Evolutionary conservation across 2,888 invertebrate genomes (phyloP).

Genomic region (Thymelicus sylvestris): DNA sequence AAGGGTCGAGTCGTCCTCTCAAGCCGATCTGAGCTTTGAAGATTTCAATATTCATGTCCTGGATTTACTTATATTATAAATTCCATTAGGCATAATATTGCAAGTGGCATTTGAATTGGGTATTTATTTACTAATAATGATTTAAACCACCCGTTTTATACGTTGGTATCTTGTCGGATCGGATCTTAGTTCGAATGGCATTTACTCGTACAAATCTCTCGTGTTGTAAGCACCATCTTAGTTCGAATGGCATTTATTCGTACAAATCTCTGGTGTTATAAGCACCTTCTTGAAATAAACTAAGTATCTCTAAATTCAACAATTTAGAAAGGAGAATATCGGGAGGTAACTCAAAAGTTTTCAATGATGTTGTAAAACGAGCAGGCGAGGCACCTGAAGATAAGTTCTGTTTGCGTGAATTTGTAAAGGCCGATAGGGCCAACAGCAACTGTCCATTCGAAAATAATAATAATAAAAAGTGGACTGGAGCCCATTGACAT

Average conservation of each 20-base stretch:
- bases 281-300: neutral
- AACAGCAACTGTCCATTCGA: too few species aligned
- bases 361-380: too few species aligned
- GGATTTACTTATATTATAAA: constrained; percentile 26
- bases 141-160: neutral
- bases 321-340: too few species aligned
- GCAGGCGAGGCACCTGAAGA: too few species aligned
- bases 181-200: neutral
- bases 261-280: neutral
- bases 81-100: constrained; percentile 8
- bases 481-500: too few species aligned
- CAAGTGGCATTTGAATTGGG: constrained; percentile 3
- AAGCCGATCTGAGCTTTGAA: constrained; percentile 26
- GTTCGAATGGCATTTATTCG: neutral
- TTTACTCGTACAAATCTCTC: neutral
- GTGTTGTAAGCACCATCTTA: too few species aligned
- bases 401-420: too few species aligned
- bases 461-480: too few species aligned
- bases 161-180: neutral
- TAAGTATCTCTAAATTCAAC: too few species aligned
- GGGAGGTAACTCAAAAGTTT: too few species aligned
- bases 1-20: constrained; percentile 20
- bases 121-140: neutral
- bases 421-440: too few species aligned
- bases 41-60: constrained; percentile 37